Conservation (phyloP, 2,888 invertebrate genomes). For the Dicyrtomina minuta region DNA sequence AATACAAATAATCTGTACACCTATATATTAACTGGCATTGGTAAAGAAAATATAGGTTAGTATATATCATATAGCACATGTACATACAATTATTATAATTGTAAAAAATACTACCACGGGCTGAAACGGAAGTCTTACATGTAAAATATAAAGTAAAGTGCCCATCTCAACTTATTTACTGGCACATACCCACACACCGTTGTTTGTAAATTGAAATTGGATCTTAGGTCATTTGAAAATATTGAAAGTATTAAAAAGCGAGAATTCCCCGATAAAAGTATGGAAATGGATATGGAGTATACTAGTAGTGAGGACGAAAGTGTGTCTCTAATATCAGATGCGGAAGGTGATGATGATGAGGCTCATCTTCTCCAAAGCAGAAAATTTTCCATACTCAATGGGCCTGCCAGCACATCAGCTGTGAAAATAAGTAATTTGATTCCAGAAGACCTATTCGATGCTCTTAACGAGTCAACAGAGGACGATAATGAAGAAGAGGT, state of each 20-base stretch:
- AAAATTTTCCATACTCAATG: not conserved
- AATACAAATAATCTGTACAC: too few relatives aligned
- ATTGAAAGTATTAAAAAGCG: slow-evolving; percentile 28
- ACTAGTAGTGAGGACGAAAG: slow-evolving; percentile 29
- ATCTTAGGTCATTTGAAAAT: slow-evolving; percentile 25
- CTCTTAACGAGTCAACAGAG: slow-evolving; percentile 22
- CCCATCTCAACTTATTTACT: too few relatives aligned
- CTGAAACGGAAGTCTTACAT: too few relatives aligned
- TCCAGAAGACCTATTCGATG: slow-evolving; percentile 32
- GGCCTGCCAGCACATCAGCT: too few relatives aligned
- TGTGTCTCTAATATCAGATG: not conserved
- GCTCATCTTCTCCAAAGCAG: not conserved
- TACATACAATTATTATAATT: too few relatives aligned
- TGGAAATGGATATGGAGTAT: slow-evolving; percentile 9
- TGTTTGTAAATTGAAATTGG: too few relatives aligned
- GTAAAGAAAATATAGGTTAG: too few relatives aligned
- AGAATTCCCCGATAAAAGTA: slow-evolving; percentile 6
- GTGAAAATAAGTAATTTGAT: slow-evolving; percentile 11
- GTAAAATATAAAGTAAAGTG: too few relatives aligned
- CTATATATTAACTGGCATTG: too few relatives aligned
- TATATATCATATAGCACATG: too few relatives aligned
- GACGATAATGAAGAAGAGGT: slow-evolving; percentile 34
- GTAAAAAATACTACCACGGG: too few relatives aligned
- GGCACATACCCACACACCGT: too few relatives aligned
- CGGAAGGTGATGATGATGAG: not conserved